phyloP scores from a whole-genome alignment of 2,113 vertebrate genomes.

The Notarius lentiginosus region DNA sequence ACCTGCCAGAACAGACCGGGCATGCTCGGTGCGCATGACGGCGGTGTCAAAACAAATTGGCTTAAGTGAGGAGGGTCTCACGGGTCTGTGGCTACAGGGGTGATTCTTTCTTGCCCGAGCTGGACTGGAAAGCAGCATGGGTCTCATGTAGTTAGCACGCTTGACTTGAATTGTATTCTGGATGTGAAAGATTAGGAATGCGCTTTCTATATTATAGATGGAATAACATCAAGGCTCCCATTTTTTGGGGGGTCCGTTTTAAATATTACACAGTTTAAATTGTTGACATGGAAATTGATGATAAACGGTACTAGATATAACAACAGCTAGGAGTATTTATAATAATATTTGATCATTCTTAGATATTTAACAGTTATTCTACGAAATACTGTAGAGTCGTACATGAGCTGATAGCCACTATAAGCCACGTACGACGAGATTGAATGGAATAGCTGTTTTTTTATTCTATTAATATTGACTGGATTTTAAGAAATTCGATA shows the following conservation, averaged over 20 bases:
- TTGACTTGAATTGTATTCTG: not conserved
- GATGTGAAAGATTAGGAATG: not conserved
- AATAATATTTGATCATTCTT: not conserved
- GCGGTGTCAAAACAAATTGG: slow-evolving; percentile 71
- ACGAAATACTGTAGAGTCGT: no score
- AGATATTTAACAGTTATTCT: not conserved
- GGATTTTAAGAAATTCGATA: no score
- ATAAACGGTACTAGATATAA: not conserved
- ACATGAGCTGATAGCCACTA: not conserved
- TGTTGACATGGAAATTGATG: not conserved
- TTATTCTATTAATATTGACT: no score
- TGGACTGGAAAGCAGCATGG: not conserved
- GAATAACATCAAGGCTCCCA: not conserved
- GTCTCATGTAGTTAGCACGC: not conserved
- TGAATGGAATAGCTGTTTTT: no score
- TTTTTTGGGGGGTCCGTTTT: not conserved
- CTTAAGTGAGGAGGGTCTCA: slow-evolving; percentile 66
- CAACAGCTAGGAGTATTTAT: not conserved
- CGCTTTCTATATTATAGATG: not conserved
- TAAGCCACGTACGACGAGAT: not conserved
- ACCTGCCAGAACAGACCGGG: slow-evolving; percentile 59
- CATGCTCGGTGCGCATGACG: slow-evolving; percentile 67
- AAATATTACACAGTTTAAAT: not conserved
- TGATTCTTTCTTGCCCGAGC: slow-evolving; percentile 46
- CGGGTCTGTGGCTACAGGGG: slow-evolving; percentile 61